Base-by-base conservation (phyloP, 2,888 invertebrate species). In the Lacanobia wlatinum region DNA sequence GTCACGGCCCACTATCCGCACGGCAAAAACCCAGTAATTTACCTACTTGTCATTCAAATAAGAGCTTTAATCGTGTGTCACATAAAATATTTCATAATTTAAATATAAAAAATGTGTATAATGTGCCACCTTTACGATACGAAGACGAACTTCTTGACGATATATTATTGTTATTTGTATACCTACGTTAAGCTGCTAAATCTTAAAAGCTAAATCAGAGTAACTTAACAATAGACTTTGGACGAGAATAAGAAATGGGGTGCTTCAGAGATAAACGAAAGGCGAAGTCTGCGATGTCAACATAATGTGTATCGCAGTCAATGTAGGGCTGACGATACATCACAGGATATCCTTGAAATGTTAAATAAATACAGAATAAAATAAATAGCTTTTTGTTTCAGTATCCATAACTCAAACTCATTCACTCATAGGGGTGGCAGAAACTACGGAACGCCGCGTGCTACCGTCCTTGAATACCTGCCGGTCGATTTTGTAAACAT, bases 181-280 rank as follows among this genome's bases (percentile, higher is more conserved):
- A 62, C 18, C 12, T 16, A 72, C 40, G 14, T n/a, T 23, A 34
- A 48, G 55, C 28, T 48, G 46, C n/a, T 56, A 50, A 65, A 60
- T 34, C 40, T 14, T 28, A 46, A 61, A 28, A 18, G 38, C 38
- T 70, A 59, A 58, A 75, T 76, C 75, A 62, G 70, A 73, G 66
- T 64, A 66, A 55, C 60, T 66, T 72, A 74, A 82, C 72, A 82
- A 82, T 73, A 79, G 72, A 67, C n/a, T 58, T 43, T 62, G 46
- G 52, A 71, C 66, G 52, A 70, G 64, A 80, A 78, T 82, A 78
- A 73, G 48, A 72, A 82, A 84, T 81, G 66, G 46, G 34, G 21
- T 70, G 63, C 79, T 84, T 74, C 38, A 62, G 58, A 75, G 67
- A 65, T 77, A 84, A 78, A 74, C 70, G 75, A 63, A 63, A 76